Conservation (phyloP, 1,140 invertebrate genomes). For the Battus philenor region DNA sequence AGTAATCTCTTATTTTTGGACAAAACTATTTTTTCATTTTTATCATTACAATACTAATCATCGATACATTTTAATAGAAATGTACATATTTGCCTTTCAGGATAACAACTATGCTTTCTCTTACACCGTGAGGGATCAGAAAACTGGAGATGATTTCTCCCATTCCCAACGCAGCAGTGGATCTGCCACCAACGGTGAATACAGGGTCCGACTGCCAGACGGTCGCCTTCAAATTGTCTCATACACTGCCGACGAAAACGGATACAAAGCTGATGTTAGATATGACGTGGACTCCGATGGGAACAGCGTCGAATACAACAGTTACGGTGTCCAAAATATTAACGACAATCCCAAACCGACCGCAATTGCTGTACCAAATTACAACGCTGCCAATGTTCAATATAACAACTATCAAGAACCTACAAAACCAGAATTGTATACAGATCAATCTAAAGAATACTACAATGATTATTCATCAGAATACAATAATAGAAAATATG, state of each 20-base stretch:
- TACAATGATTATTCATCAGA: slow-evolving; percentile 51
- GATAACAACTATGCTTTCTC: slow-evolving; percentile 77
- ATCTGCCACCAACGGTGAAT: slow-evolving; percentile 79
- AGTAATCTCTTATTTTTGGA: no score
- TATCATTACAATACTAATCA: no score
- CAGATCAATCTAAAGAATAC: slow-evolving; percentile 49
- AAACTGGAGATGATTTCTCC: slow-evolving; percentile 77
- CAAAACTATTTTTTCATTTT: no score
- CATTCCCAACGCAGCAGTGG: slow-evolving; percentile 75
- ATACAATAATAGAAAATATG: slow-evolving; percentile 36
- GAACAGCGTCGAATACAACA: slow-evolving; percentile 19
- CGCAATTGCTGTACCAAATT: slow-evolving; percentile 18
- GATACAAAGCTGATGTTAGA: slow-evolving; percentile 76
- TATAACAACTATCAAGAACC: background rate
- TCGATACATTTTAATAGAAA: no score
- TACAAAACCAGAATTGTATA: background rate
- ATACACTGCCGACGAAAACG: slow-evolving; percentile 76
- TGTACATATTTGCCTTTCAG: no score
- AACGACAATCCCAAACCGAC: no score
- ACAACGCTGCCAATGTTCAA: slow-evolving; percentile 19
- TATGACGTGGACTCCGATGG: slow-evolving; percentile 51
- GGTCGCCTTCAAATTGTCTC: slow-evolving; percentile 81
- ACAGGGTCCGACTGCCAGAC: slow-evolving; percentile 84
- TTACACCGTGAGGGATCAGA: slow-evolving; percentile 72
- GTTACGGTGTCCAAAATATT: no score